phyloP scores from a whole-genome alignment of 2,797 vertebrate species.

The Pangasius mekongensis region DNA sequence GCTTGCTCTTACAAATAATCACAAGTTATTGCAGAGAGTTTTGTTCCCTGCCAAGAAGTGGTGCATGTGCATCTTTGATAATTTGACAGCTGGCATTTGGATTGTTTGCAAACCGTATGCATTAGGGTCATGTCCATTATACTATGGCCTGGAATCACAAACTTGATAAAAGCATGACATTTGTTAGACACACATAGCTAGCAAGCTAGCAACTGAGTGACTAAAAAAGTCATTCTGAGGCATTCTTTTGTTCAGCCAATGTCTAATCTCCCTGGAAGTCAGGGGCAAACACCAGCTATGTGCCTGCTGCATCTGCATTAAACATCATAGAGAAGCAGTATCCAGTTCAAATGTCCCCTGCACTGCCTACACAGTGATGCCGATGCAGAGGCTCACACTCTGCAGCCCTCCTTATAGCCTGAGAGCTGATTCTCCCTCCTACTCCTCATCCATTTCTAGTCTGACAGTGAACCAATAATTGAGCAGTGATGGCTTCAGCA shows the following conservation, averaged over 20 bases:
- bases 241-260: not conserved
- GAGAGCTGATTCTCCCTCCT: not conserved
- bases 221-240: not conserved
- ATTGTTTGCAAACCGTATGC: not conserved
- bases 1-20: not conserved
- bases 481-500: not conserved
- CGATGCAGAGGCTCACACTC: not conserved
- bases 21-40: not conserved
- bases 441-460: not conserved
- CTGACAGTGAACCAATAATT: conserved; percentile 9
- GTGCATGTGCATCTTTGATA: not conserved
- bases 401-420: not conserved
- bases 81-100: not conserved
- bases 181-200: not conserved
- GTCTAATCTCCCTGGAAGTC: not conserved
- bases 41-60: not conserved
- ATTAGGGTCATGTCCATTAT: not conserved
- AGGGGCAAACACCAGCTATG: not conserved
- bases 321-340: not conserved
- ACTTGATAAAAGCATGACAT: not conserved
- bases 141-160: not conserved
- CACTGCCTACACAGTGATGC: not conserved
- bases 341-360: not conserved
- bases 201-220: not conserved
- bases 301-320: not conserved